phyloP scores from a whole-genome alignment of 2,797 vertebrate genomes.

The Agapornis canus region DNA sequence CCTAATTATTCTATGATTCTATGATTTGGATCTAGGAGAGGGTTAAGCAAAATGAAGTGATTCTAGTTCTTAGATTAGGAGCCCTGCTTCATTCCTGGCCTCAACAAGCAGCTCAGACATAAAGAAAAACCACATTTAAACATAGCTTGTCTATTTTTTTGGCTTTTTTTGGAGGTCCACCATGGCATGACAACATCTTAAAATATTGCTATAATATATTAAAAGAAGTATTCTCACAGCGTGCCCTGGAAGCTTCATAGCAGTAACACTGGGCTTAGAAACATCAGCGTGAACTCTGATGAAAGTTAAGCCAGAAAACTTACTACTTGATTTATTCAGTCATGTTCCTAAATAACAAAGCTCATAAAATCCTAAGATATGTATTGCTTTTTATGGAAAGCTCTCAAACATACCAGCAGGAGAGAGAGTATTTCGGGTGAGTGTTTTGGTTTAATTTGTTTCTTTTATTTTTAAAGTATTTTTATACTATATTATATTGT shows the following conservation, averaged over 20 bases:
- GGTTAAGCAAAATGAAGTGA: not conserved
- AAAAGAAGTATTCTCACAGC: conserved; percentile 9
- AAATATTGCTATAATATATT: not conserved
- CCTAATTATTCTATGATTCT: not conserved
- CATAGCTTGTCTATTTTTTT: not conserved
- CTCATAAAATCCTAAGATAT: not conserved
- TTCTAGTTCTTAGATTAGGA: not conserved
- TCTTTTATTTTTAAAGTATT: not conserved
- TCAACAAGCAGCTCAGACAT: not conserved
- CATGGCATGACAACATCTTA: not conserved
- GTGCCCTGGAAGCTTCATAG: not conserved
- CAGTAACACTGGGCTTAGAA: not conserved
- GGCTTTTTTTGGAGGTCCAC: not conserved
- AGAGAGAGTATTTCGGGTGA: not conserved
- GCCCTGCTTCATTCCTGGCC: not conserved
- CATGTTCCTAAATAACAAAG: not conserved
- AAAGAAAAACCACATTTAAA: not conserved
- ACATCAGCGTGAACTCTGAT: not conserved
- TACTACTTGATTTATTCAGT: conserved; percentile 36
- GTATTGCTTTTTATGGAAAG: not conserved
- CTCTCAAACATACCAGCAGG: not conserved
- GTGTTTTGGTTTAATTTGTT: not conserved
- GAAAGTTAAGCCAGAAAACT: not conserved
- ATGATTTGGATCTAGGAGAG: not conserved
- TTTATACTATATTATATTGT: no score